Base-by-base conservation (phyloP, 2,888 invertebrate genomes). In the Dioctria linearis region DNA sequence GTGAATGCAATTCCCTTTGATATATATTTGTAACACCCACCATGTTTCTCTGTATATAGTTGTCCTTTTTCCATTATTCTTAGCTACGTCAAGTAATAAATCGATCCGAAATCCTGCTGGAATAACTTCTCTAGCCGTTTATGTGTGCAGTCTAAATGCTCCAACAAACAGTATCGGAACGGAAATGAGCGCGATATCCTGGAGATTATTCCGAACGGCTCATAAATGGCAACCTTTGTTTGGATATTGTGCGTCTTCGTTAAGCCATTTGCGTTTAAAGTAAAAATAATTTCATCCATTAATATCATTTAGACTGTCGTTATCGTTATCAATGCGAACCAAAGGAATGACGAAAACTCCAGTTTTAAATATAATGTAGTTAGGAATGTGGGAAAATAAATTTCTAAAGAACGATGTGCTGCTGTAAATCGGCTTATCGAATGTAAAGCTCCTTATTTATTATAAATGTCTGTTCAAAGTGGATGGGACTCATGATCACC, bases 251-350 rank as follows among this genome's bases (percentile, higher is more conserved):
- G 78, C 43, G 78, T 80, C 78, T 80, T 80, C 80, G 69, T 80
- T 80, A 69, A 67, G 49, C 78, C 80, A 80, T 80, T 80, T 80
- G 69, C 80, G 76, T 80, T 80, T 80, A 80, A 80, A 80, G 80
- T 69, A 80, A 80, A 80, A 80, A 78, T 80, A 80, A 80, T 80
- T 80, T 78, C 78, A 54, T 71, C 78, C 80, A 80, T 80, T 80
- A 78, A 80, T 80, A 78, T 80, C 78, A 78, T 76, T 80, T 78
- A 80, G 78, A 78, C 69, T 80, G 69, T 67, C 75, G 67, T 80
- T 80, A 80, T 80, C 69, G 78, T 67, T 51, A 57, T 78, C 69
- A 61, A 78, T 80, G 80, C 65, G 63, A 75, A 46, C 67, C 76
- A 13, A 75, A 75, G 65, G 75, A 75, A 51, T 79, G 46, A 61